Evolutionary conservation across 2,797 vertebrate genomes (phyloP), one percentile per base, ranked within the genome.

Genomic region (Orestias chungarensis): DNA sequence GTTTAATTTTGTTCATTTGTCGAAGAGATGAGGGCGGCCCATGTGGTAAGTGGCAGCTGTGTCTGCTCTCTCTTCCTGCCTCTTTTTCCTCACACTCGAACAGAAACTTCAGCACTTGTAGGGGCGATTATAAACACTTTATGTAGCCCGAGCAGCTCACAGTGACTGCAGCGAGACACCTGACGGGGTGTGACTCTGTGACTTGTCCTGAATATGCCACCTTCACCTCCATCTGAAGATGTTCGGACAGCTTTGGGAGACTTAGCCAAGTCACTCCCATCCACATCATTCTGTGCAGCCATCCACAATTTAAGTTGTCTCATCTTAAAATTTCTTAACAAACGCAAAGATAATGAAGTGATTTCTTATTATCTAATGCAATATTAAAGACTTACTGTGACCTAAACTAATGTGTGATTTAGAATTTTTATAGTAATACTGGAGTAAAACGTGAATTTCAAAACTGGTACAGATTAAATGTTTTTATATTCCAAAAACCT

Each of bases 201-300:
- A 87, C 74, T 76, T 77, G 80, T 83, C 82, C 86, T 79, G 57
- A 84, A 90, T 77, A 81, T 84, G 89, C 88, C 86, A 82, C 76
- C 79, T 76, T 88, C 76, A 71, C 44, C 70, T 82, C 33, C 33
- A 3, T 61, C 57, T 75, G 69, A 47, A 74, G 64, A 83, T 1
- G 70, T 64, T 57, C 68, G 82, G 74, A 79, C 75, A 70, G 54
- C 81, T 82, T 64, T 3, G 72, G 78, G 65, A 78, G 64, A 71
- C 67, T 50, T 3, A 29, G 74, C 74, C 72, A 73, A 74, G 73
- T 80, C 83, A 71, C 70, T 73, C 70, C 70, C 74, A 76, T 65
- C 61, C 46, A 64, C 72, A 49, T 68, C 67, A 31, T 73, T 57
- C 75, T 52, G 5, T 17, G 5, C 46, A 31, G 42, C 61, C 70